Evolutionary conservation across 2,888 invertebrate species (phyloP).

Genomic region (Mystacides longicornis): DNA sequence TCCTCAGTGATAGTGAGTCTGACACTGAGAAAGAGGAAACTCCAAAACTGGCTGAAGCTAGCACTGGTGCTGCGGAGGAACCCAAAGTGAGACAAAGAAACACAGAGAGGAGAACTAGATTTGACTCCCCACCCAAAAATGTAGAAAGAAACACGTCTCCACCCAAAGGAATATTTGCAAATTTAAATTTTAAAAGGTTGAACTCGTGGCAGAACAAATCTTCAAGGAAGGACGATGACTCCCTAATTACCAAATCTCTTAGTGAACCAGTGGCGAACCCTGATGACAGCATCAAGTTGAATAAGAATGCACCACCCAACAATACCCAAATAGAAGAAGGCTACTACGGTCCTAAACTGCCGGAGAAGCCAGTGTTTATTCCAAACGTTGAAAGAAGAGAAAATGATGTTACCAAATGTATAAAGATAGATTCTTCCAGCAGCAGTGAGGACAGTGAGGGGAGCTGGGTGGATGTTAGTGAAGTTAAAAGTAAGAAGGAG

Average conservation of each 20-base stretch:
- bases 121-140: constrained; percentile 45
- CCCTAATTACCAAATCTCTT: not conserved
- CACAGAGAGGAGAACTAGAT: constrained; percentile 27
- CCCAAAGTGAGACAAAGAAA: constrained; percentile 28
- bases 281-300: not conserved
- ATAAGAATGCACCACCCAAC: not conserved
- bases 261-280: not conserved
- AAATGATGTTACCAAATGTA: no score
- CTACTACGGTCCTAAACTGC: constrained; percentile 54
- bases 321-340: constrained; percentile 28
- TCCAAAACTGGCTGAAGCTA: constrained; percentile 24
- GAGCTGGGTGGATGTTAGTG: constrained; percentile 47
- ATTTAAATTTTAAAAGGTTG: constrained; percentile 53
- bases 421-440: constrained; percentile 15
- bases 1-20: constrained; percentile 70
- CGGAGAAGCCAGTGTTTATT: constrained; percentile 35
- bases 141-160: constrained; percentile 59
- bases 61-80: constrained; percentile 14
- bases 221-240: constrained; percentile 13
- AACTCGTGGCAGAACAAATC: constrained; percentile 38
- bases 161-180: constrained; percentile 64
- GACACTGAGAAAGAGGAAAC: constrained; percentile 43
- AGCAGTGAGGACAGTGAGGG: constrained; percentile 34
- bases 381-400: constrained; percentile 24
- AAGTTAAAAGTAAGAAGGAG: constrained; percentile 9